A percentile compares a stretch with the other conserved stretches of the same genome.
These are phyloP conservation scores for Actenoides lindsayi DNA, from an alignment of 2,113 vertebrate genomes.

Conservation along the genomic window DNA sequence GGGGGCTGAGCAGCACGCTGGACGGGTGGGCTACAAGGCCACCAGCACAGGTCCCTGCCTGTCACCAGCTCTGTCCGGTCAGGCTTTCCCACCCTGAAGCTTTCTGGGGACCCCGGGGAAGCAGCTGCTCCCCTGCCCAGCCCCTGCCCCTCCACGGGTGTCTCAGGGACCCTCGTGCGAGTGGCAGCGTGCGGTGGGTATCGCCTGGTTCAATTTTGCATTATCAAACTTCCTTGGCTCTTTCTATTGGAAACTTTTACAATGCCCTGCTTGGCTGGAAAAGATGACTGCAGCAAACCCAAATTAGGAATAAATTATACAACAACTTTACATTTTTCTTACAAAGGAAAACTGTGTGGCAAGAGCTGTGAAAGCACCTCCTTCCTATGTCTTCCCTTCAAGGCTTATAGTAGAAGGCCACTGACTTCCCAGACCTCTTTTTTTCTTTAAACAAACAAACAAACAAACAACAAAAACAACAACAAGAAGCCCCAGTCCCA, in stretches of 20 bases:
- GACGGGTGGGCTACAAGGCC: background rate
- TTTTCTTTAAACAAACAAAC: background rate
- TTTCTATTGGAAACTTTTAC: conserved; percentile 59
- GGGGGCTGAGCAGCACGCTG: background rate
- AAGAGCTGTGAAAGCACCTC: conserved; percentile 29
- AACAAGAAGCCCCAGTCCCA: background rate
- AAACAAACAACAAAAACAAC: background rate
- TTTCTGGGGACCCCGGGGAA: background rate
- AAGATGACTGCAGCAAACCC: conserved; percentile 68
- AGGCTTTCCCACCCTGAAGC: background rate
- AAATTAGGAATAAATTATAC: conserved; percentile 73
- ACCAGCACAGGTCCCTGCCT: background rate
- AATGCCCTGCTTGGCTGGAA: conserved; percentile 52
- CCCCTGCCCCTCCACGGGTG: background rate
- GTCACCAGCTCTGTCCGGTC: fast-evolving
- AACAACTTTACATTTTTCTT: conserved; percentile 61
- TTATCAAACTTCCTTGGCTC: conserved; percentile 60
- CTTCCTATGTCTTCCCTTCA: background rate
- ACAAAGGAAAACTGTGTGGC: conserved; percentile 50
- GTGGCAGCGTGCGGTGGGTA: background rate
- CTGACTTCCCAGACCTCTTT: background rate
- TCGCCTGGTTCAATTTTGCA: background rate
- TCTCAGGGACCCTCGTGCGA: background rate
- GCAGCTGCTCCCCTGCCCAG: background rate
- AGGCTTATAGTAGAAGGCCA: background rate